A percentile compares a stretch with the other conserved stretches of the same genome.
phyloP scores from a whole-genome alignment of 2,113 vertebrate genomes.

The Pterophyllum scalare region DNA sequence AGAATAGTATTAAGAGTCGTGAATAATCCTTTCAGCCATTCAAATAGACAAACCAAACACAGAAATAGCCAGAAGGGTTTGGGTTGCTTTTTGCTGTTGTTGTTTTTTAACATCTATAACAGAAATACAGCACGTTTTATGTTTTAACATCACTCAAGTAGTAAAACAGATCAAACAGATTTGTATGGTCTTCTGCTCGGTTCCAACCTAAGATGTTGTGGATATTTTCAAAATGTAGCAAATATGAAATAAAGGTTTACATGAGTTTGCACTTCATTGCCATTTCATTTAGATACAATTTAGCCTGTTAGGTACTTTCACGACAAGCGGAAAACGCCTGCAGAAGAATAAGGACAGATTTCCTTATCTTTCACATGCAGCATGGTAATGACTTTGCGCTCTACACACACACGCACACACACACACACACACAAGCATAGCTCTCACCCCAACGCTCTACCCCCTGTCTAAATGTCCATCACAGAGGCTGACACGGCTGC shows the following conservation, averaged over 20 bases:
- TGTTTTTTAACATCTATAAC: slow-evolving; percentile 10
- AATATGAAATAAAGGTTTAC: background rate
- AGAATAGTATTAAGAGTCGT: slow-evolving; percentile 1
- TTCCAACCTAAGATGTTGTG: background rate
- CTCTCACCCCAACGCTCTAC: background rate
- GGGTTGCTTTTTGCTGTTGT: background rate
- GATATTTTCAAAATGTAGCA: background rate
- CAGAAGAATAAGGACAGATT: slow-evolving; percentile 53
- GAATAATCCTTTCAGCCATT: background rate
- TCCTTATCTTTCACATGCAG: slow-evolving; percentile 66
- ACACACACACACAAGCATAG: background rate
- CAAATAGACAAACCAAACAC: background rate
- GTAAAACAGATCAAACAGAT: background rate
- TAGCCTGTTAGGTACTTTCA: background rate
- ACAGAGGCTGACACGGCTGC: slow-evolving; percentile 38
- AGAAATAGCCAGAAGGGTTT: background rate
- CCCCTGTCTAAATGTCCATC: slow-evolving; percentile 65
- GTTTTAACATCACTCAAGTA: background rate
- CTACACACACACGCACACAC: background rate
- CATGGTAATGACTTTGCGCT: slow-evolving; percentile 36
- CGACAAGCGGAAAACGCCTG: slow-evolving; percentile 20
- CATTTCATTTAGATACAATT: background rate
- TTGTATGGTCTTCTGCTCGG: background rate
- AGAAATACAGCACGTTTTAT: background rate
- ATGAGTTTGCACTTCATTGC: background rate